These are phyloP conservation scores for Lacerta bilineata DNA, from an alignment of 2,797 vertebrate genomes.

Conservation along the genomic window DNA sequence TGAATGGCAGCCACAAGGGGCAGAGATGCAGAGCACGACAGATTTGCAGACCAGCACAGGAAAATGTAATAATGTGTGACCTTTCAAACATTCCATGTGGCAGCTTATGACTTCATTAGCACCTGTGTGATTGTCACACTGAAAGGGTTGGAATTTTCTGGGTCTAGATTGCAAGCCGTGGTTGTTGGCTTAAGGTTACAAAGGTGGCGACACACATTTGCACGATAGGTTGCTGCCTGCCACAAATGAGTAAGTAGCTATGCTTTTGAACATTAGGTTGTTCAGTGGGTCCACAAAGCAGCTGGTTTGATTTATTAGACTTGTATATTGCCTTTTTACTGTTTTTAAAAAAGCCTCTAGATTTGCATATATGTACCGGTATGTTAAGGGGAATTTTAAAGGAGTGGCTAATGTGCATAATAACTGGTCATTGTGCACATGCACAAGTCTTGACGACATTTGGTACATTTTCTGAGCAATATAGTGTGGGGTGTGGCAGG, in stretches of 20 bases:
- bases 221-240: neutral
- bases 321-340: neutral
- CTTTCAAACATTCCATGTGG: conserved; percentile 49
- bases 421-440: no score
- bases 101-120: conserved; percentile 48
- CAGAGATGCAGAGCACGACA: conserved; percentile 28
- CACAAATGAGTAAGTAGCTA: neutral
- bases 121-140: conserved; percentile 41
- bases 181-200: neutral
- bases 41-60: conserved; percentile 54
- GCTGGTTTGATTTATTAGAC: no score
- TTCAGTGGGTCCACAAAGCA: neutral
- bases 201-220: neutral
- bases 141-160: conserved; percentile 33
- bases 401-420: no score
- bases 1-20: conserved; percentile 52
- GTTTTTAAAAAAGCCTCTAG: no score
- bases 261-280: neutral
- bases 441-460: no score
- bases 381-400: no score
- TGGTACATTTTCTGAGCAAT: no score
- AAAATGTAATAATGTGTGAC: conserved; percentile 60
- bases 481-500: no score
- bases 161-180: conserved; percentile 29
- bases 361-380: no score